phyloP scores from a whole-genome alignment of 2,113 vertebrate species.

The Vidua chalybeata region DNA sequence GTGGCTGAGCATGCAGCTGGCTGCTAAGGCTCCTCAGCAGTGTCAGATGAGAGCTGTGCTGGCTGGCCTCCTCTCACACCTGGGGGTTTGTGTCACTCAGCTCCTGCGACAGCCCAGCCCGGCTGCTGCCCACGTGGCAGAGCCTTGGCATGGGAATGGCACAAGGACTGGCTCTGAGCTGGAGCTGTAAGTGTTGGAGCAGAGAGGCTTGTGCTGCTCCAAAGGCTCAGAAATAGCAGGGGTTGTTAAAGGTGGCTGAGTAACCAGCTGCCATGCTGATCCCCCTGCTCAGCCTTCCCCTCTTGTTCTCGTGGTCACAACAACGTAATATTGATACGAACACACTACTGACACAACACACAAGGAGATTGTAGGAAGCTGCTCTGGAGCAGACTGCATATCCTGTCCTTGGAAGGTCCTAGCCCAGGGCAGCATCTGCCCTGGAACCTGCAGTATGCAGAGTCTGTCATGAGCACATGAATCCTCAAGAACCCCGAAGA shows the following conservation, averaged over 20 bases:
- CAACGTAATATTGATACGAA: background rate
- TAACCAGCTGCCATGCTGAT: background rate
- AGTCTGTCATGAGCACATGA: background rate
- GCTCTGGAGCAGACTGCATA: background rate
- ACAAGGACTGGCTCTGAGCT: background rate
- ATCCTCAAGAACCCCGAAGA: background rate
- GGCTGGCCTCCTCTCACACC: background rate
- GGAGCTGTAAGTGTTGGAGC: background rate
- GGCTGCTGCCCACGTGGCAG: background rate
- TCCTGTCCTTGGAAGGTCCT: background rate
- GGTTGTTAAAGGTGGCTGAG: background rate
- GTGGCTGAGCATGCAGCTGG: background rate
- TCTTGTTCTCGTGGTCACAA: background rate
- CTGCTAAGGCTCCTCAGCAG: background rate
- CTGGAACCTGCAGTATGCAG: background rate
- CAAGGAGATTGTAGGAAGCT: background rate
- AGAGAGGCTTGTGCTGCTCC: background rate
- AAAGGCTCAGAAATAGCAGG: background rate
- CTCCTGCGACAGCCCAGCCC: background rate
- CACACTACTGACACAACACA: background rate
- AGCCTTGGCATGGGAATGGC: background rate
- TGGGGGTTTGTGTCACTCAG: slow-evolving; percentile 33
- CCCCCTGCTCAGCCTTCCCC: background rate
- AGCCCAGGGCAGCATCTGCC: background rate
- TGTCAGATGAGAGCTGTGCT: background rate